Percentiles rank a stretch among this genome's conserved stretches.
Conservation (phyloP, 2,797 vertebrate species). For the Sebastes paucispinis region DNA sequence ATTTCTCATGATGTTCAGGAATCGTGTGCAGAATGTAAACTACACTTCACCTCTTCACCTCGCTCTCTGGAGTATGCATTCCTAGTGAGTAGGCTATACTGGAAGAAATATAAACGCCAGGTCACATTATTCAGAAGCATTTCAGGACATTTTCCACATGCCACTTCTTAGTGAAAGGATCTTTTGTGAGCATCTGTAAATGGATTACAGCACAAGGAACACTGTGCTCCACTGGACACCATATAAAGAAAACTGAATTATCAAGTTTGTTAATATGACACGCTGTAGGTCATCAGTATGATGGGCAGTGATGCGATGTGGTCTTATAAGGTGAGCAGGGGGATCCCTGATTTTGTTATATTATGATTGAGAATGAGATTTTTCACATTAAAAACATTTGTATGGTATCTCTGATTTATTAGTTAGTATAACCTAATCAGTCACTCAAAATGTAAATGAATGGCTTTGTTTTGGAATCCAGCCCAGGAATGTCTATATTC, state of each 20-base stretch:
- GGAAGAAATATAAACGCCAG: background rate
- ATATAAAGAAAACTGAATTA: constrained; percentile 4
- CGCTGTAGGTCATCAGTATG: background rate
- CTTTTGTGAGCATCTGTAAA: constrained; percentile 1
- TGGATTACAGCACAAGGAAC: background rate
- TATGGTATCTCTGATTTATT: background rate
- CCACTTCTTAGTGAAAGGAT: background rate
- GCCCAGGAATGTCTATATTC: background rate
- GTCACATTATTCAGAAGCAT: constrained; percentile 14
- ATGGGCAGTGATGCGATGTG: background rate
- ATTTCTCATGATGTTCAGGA: background rate
- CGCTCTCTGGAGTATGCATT: background rate
- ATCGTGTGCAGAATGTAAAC: background rate
- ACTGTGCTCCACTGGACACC: background rate
- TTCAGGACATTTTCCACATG: constrained; percentile 4
- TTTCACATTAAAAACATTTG: background rate
- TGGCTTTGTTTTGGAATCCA: background rate
- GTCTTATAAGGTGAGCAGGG: background rate
- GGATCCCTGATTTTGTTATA: background rate
- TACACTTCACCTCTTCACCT: background rate
- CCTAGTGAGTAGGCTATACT: background rate
- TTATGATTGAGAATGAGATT: background rate
- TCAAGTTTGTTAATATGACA: background rate
- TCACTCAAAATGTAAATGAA: background rate
- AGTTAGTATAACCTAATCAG: background rate